phyloP scores from a whole-genome alignment of 2,797 vertebrate species.

The Sardinella longiceps region DNA sequence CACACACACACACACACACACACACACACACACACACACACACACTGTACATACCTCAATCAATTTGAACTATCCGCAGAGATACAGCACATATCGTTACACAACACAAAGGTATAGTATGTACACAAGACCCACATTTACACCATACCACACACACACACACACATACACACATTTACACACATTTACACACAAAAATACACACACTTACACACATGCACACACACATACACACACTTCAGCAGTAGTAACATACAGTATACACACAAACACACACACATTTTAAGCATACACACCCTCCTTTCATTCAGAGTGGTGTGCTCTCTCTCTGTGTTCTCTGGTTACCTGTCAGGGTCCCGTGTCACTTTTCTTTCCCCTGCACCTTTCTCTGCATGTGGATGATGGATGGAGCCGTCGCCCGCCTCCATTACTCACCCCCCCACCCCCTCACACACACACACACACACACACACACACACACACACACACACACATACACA shows the following conservation, averaged over 20 bases:
- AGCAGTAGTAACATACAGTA: no score
- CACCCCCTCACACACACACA: no score
- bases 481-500: no score
- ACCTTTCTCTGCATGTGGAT: conserved; percentile 52
- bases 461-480: no score
- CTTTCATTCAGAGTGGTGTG: conserved; percentile 17
- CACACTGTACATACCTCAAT: background rate
- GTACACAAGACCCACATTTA: no score
- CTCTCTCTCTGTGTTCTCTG: conserved; percentile 36
- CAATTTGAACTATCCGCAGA: no score
- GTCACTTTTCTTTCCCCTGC: conserved; percentile 56
- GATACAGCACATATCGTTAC: no score
- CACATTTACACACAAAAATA: no score
- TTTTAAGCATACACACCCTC: conserved; percentile 36
- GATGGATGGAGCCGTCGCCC: conserved; percentile 52
- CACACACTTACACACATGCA: conserved; percentile 21
- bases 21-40: background rate
- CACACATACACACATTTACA: conserved; percentile 33
- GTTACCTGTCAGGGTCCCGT: conserved; percentile 45
- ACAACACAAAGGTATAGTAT: no score
- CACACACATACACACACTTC: conserved; percentile 34
- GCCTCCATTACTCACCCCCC: conserved; percentile 45
- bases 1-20: conserved; percentile 1
- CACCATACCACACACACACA: background rate
- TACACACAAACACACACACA: no score